Base-by-base conservation (phyloP, 2,888 invertebrate genomes). In the Keiferia lycopersicella region DNA sequence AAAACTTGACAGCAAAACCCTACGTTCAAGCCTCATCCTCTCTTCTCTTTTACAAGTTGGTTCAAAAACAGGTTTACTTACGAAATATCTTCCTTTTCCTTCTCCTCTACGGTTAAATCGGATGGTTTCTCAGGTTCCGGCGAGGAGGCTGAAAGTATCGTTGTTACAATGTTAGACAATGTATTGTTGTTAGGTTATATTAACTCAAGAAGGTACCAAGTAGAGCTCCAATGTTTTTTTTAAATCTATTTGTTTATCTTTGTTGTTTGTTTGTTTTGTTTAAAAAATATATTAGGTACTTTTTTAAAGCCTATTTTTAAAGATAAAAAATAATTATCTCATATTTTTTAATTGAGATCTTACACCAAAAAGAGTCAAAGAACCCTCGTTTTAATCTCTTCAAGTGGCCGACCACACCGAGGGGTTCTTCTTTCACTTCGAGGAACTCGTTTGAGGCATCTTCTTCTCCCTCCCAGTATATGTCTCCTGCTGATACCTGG, bases 381-480 rank as follows among this genome's bases (percentile, higher is more conserved):
- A 68, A 60, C 8, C 68, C 66, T 61, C 78, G 67, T 66, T 88
- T 87, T 1, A 85, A 38, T 34, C 87, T 71, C 30, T 71, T 75
- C 3, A 88, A 68, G 18, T 78, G 79, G 1, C 73, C 70, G 0
- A 68, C 63, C 16, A 86, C 50, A n/a, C 76, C 68, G 1, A 65
- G 45, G 26, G 84, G 80, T 0, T 79, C 78, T 1, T 76, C 72
- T 53, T 86, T 88, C 6, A 90, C 87, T 71, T 91, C 89, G 1
- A 91, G 72, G 68, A 86, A 91, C 66, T 91, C 91, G 26, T 88
- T 84, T 0, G 81, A 79, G 0, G 79, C 73, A 2, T 87, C 86
- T 66, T 87, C 85, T 20, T 90, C 87, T 3, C 84, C 88, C 67
- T 90, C 90, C 86, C 80, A 84, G 67, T 88, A 90, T 11, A 91